Evolutionary conservation across 2,113 vertebrate species (phyloP), one percentile per base, ranked within the genome.

Genomic region (Cryptotis parvus): DNA sequence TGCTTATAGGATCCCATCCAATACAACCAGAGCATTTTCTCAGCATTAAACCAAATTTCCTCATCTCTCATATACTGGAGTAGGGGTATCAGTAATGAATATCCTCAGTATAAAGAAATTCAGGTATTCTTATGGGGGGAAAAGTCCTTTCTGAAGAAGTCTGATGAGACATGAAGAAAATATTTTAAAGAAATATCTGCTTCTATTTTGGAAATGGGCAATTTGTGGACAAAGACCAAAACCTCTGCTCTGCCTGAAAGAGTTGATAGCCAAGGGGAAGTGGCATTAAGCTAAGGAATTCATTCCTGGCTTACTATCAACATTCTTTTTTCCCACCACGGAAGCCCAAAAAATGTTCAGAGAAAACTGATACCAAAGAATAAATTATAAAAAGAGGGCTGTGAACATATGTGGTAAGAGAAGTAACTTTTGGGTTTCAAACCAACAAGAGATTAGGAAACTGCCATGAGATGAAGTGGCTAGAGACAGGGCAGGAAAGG

Each of bases 261-360:
- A 86, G 52, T 12, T 77, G 92, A 88, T 88, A 78, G 91, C 88
- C 95, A 92, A 92, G 33, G 80, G 93, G 92, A 97, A 94, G 93
- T 87, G 69, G 91, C 81, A 74, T 52, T 49, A 24, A 39, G 45
- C 61, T 43, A 33, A 93, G 58, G 96, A 95, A 96, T 95, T 89
- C 81, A 92, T 73, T 88, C 80, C 72, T 95, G 95, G 95, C 83
- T 94, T 43, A 41, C 72, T 26, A n/a, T 93, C 91, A 84, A 80
- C 94, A 94, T 96, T 96, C 83, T 91, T 91, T 61, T n/a, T 58
- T 89, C 41, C 92, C 55, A 93, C 95, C 92, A 9, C 93, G 73
- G 72, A 94, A 94, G 86, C 83, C 95, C 85, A 45, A 96, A 84
- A 95, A 93, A 96, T 96, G 95, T 94, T 95, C 90, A 94, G 69